Evolutionary conservation across 2,888 invertebrate species (phyloP), one percentile per base, ranked within the genome.

Genomic region (Rhingia rostrata): DNA sequence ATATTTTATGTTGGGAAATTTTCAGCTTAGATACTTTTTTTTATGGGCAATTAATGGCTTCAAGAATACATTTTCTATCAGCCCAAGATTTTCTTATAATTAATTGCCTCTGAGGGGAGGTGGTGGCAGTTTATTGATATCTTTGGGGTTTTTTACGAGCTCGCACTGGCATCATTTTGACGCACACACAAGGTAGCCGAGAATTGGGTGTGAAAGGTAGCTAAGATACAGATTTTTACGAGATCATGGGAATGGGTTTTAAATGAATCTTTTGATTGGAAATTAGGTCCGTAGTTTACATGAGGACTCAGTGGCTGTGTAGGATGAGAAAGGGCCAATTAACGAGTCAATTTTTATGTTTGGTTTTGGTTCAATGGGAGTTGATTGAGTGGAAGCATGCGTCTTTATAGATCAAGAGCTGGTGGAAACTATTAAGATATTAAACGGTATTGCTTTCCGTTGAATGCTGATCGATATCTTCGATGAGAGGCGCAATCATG

Each of bases 161-260:
- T n/a, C 32, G 30, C 53, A 43, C 35, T 33, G 33, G 61, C 33
- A 43, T 39, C 49, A n/a, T 22, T 22, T 22, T 22, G 22, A 22
- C 22, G 39, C 66, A 30, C 45, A 30, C 45, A 45, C 37, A 45
- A 75, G 22, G 1, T 66, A n/a, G 54, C 12, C 43, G 37, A 6
- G 58, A 77, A 73, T 72, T 58, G 64, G 63, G 73, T 67, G 72
- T 63, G 51, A 64, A 64, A 74, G 56, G 54, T 69, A 64, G 58
- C 47, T 60, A 37, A 58, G 45, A 49, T 63, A 61, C 63, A 73
- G 5, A 30, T 69, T 78, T 83, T 78, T 58, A 83, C 53, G 83
- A 78, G 83, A 73, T 78, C 77, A 72, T 49, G 53, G 70, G 43
- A 70, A 64, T 66, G 73, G 45, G 74, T 56, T 74, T 69, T 64